phyloP scores from a whole-genome alignment of 53 echinoderm and acorn worm genomes.

The Apostichopus leukothele region DNA sequence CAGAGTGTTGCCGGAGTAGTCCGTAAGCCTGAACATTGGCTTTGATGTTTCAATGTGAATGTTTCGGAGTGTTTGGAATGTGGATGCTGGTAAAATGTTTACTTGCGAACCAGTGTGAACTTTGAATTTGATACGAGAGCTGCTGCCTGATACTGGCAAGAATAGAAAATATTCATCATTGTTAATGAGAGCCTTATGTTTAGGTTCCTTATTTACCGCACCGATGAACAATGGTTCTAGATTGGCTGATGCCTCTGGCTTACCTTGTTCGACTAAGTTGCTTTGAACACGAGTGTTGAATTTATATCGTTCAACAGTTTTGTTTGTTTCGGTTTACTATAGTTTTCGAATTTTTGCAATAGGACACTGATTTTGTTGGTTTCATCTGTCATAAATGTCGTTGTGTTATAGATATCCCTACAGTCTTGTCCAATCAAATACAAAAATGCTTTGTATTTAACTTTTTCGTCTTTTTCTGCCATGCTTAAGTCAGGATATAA shows the following conservation, averaged over 20 bases:
- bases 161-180: slow-evolving; percentile 9
- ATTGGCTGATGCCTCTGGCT: not conserved
- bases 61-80: slow-evolving; percentile 14
- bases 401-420: slow-evolving; percentile 31
- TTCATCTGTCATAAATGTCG: not conserved
- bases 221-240: slow-evolving; percentile 24
- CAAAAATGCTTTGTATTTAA: slow-evolving; percentile 15
- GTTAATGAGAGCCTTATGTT: not conserved
- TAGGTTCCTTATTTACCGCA: not conserved
- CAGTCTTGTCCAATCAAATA: slow-evolving; percentile 29
- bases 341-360: not conserved
- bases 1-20: slow-evolving; percentile 37
- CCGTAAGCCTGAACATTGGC: slow-evolving; percentile 26
- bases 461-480: slow-evolving; percentile 2
- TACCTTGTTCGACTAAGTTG: not conserved
- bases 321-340: slow-evolving; percentile 21
- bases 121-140: slow-evolving; percentile 47
- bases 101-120: slow-evolving; percentile 60
- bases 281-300: slow-evolving; percentile 23
- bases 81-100: slow-evolving; percentile 51
- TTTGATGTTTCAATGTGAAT: slow-evolving; percentile 2
- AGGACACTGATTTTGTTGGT: not conserved
- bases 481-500: not conserved
- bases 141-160: slow-evolving; percentile 10
- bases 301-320: slow-evolving; percentile 18